phyloP scores from a whole-genome alignment of 2,797 vertebrate genomes.

The Limosa lapponica region DNA sequence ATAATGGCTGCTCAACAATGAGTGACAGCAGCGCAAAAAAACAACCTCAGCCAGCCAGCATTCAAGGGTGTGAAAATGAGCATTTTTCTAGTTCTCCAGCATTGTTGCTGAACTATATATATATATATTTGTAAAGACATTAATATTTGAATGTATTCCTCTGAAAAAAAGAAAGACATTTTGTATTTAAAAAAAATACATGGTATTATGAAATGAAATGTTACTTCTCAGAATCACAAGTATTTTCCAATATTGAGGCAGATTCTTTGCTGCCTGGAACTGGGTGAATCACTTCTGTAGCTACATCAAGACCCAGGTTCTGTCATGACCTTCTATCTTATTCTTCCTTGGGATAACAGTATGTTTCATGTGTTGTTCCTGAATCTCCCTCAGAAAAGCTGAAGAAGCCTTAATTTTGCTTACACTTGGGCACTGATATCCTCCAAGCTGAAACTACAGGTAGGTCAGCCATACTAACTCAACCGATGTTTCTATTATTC shows the following conservation, averaged over 20 bases:
- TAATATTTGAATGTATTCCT: background rate
- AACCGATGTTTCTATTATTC: background rate
- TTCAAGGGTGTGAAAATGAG: background rate
- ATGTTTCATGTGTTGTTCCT: background rate
- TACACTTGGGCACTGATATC: background rate
- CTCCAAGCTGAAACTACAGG: background rate
- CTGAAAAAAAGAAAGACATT: background rate
- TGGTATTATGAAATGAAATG: fast-evolving
- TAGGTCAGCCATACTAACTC: background rate
- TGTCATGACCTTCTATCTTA: background rate
- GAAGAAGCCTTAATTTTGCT: background rate
- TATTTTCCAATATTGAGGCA: background rate
- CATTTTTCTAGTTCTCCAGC: background rate
- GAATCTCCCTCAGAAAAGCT: background rate
- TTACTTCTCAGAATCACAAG: background rate
- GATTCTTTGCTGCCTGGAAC: background rate
- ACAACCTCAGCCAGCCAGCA: fast-evolving
- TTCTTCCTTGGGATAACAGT: background rate
- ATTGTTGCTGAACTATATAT: background rate
- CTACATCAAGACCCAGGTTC: background rate
- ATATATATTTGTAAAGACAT: background rate
- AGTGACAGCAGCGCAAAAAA: background rate
- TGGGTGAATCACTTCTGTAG: background rate
- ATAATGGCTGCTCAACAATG: background rate
- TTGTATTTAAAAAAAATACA: background rate